phyloP scores from a whole-genome alignment of 2,113 vertebrate genomes.

The Procavia capensis region DNA sequence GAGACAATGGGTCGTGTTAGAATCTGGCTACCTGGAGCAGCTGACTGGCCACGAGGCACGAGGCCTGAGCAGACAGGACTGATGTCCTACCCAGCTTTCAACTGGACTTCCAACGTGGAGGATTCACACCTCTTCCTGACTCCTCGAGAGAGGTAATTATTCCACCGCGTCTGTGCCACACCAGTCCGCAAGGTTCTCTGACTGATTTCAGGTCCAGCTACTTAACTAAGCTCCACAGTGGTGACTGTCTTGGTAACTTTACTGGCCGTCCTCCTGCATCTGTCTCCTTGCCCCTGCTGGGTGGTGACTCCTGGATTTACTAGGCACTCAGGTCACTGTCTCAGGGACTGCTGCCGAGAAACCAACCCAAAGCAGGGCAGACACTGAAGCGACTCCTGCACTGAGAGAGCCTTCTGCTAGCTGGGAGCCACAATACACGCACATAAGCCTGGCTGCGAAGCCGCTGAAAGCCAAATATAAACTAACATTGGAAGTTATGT shows the following conservation, averaged over 20 bases:
- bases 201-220: neutral
- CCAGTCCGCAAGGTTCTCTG: neutral
- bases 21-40: neutral
- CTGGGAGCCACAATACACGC: neutral
- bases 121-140: neutral
- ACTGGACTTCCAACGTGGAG: neutral
- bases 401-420: neutral
- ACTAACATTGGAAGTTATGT: neutral
- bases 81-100: neutral
- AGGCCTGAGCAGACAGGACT: fast-evolving
- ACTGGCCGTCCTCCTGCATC: neutral
- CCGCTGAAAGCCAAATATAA: slow-evolving; percentile 9
- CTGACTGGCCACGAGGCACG: neutral
- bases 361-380: neutral
- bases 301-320: neutral
- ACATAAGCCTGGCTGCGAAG: neutral
- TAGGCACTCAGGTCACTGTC: neutral
- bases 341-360: neutral
- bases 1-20: neutral
- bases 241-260: neutral
- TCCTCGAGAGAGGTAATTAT: neutral
- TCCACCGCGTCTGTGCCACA: neutral
- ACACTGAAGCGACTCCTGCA: neutral
- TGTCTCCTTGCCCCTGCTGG: neutral
- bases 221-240: neutral